A percentile compares a stretch with the other conserved stretches of the same genome.
phyloP scores from a whole-genome alignment of 1,140 invertebrate genomes.

The Daktulosphaira vitifoliae region DNA sequence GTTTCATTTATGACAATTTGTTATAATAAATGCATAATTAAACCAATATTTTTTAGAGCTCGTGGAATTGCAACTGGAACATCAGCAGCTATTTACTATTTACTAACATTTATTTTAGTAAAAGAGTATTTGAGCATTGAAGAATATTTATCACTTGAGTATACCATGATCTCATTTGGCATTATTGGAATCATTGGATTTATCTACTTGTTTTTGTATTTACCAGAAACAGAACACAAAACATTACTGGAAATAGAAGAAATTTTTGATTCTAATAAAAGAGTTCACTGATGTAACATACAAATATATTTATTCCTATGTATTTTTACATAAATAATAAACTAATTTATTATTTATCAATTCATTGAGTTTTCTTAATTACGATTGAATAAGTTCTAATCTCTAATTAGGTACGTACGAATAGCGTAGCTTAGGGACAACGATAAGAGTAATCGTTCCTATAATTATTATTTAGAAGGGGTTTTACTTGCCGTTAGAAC shows the following conservation, averaged over 20 bases:
- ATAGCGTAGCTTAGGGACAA: too few relatives aligned
- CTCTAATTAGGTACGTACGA: too few relatives aligned
- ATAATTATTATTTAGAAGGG: too few relatives aligned
- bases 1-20: too few relatives aligned
- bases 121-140: conserved; percentile 36
- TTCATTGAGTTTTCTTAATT: too few relatives aligned
- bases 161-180: conserved; percentile 24
- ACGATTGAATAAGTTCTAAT: too few relatives aligned
- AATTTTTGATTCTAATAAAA: conserved; percentile 28
- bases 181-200: conserved; percentile 26
- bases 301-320: too few relatives aligned
- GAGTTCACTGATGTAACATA: neutral
- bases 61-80: conserved; percentile 36
- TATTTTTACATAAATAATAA: too few relatives aligned
- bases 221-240: conserved; percentile 38
- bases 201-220: conserved; percentile 35
- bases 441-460: too few relatives aligned
- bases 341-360: too few relatives aligned
- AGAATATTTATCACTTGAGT: conserved; percentile 21
- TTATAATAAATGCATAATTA: neutral
- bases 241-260: conserved; percentile 37
- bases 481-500: too few relatives aligned
- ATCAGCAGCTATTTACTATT: conserved; percentile 33
- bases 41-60: neutral
- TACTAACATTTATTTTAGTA: conserved; percentile 35